Evolutionary conservation across 1,140 invertebrate species (phyloP).

Genomic region (Bombus terrestris): DNA sequence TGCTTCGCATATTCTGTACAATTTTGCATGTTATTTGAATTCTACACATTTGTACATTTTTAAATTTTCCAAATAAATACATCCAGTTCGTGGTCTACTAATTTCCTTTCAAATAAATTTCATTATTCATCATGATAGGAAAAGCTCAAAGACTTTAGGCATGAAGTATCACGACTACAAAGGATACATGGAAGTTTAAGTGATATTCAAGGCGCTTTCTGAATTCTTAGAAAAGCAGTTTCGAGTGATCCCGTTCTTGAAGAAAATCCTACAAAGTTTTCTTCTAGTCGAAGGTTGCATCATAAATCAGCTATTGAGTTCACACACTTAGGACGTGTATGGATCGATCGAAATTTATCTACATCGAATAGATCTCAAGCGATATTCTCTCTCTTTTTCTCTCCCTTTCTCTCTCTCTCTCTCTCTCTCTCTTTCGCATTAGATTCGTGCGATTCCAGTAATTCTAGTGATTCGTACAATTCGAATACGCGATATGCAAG

Average conservation of each 20-base stretch:
- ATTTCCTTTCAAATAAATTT: neutral
- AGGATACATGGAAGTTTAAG: neutral
- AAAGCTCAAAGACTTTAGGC: neutral
- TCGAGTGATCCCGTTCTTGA: neutral
- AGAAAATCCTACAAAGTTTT: conserved; percentile 6
- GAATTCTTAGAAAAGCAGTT: neutral
- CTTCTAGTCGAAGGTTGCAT: neutral
- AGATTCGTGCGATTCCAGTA: conserved; percentile 44
- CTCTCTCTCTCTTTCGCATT: neutral
- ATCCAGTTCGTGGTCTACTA: neutral
- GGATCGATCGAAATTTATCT: conserved; percentile 43
- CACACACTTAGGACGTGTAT: conserved; percentile 1
- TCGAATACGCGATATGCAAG: conserved; percentile 31
- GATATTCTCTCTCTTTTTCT: neutral
- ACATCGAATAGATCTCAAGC: conserved; percentile 2
- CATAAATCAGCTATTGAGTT: conserved; percentile 35
- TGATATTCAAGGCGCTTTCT: neutral
- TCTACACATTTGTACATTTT: neutral
- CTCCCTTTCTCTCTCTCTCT: too few species aligned
- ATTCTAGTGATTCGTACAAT: conserved; percentile 34
- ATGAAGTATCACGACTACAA: neutral
- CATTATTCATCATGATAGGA: neutral
- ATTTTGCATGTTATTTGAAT: neutral
- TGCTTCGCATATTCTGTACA: neutral
- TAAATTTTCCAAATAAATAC: neutral